A percentile compares a stretch with the other conserved stretches of the same genome.
These are phyloP conservation scores for Drosophila tanythrix DNA, from an alignment of 2,888 invertebrate genomes.

Conservation along the genomic window DNA sequence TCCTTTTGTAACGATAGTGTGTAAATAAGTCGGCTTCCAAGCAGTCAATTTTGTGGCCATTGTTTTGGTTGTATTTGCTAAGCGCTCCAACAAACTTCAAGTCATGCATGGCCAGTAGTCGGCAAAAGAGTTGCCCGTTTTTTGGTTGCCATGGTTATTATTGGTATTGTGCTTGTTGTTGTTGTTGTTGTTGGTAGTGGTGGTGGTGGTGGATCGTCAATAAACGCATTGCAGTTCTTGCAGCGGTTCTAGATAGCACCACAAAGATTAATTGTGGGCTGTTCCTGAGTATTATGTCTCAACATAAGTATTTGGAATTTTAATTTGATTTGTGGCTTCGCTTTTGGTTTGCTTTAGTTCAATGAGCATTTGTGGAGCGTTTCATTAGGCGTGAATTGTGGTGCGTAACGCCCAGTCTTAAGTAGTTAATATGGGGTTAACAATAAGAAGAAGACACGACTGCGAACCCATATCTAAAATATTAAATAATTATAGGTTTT, in stretches of 20 bases:
- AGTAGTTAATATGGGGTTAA: constrained; percentile 62
- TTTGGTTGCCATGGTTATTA: constrained; percentile 33
- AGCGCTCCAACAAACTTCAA: constrained; percentile 71
- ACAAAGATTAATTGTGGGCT: constrained; percentile 44
- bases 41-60: not conserved
- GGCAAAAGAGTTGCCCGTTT: constrained; percentile 48
- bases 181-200: constrained; percentile 14
- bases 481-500: constrained; percentile 56
- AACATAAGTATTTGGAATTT: constrained; percentile 66
- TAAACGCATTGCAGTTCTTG: constrained; percentile 51
- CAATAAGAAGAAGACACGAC: not conserved
- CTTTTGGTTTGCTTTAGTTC: constrained; percentile 43
- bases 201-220: constrained; percentile 40
- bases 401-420: constrained; percentile 62
- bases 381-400: constrained; percentile 71
- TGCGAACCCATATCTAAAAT: constrained; percentile 17
- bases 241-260: constrained; percentile 52
- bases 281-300: constrained; percentile 34
- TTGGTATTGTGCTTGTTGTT: constrained; percentile 10
- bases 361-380: constrained; percentile 52
- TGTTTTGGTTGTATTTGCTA: constrained; percentile 66
- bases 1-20: constrained; percentile 1
- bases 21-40: not conserved
- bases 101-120: constrained; percentile 68
- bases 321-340: constrained; percentile 74